Percentiles rank a stretch among this genome's conserved stretches.
Evolutionary conservation across 2,113 vertebrate species (phyloP).

Genomic region (Rhabdornis inornatus): DNA sequence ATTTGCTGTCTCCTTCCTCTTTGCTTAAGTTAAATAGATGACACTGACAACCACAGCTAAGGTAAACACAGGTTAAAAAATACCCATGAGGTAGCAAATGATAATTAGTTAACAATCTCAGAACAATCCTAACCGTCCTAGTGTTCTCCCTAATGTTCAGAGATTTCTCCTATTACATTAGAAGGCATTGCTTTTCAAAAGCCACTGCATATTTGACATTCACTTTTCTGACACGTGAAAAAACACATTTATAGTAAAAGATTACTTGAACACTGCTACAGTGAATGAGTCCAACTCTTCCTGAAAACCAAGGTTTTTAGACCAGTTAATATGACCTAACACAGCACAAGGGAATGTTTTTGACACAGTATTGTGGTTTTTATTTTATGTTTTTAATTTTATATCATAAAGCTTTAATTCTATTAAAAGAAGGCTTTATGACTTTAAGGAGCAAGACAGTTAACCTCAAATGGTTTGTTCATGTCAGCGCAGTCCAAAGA

Average conservation of each 20-base stretch:
- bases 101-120: neutral
- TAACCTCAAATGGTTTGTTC: conserved; percentile 35
- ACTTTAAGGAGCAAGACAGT: conserved; percentile 42
- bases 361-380: neutral
- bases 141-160: neutral
- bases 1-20: neutral
- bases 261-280: neutral
- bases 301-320: neutral
- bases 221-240: neutral
- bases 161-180: conserved; percentile 1
- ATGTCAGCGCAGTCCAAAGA: conserved; percentile 28
- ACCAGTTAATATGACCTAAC: neutral
- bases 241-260: neutral
- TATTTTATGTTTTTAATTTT: neutral
- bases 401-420: conserved; percentile 38
- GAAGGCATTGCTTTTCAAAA: neutral
- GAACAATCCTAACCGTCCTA: neutral
- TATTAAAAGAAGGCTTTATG: neutral
- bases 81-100: neutral
- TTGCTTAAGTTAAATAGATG: neutral
- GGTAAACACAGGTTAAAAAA: conserved; percentile 19
- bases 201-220: neutral
- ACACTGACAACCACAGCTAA: neutral
- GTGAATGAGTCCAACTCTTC: neutral
- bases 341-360: neutral